phyloP scores from a whole-genome alignment of 2,113 vertebrate genomes.

The Laticauda laticaudata region DNA sequence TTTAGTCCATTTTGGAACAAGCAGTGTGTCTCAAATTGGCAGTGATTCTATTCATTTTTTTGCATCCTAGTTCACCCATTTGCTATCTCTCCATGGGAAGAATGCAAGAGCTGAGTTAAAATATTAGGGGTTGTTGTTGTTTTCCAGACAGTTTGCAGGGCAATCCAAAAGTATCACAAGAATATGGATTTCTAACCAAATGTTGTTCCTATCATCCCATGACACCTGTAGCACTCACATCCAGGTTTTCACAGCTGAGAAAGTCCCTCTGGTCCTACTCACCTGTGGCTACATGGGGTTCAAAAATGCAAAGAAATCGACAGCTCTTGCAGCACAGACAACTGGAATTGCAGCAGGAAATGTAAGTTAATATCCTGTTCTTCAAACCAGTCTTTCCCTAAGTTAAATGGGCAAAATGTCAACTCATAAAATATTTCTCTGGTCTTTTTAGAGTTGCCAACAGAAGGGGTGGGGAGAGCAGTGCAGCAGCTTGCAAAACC shows the following conservation, averaged over 20 bases:
- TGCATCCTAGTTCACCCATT: neutral
- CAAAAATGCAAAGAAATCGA: slow-evolving; percentile 87
- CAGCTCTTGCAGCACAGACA: slow-evolving; percentile 86
- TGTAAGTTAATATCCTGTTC: slow-evolving; percentile 64
- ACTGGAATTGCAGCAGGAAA: slow-evolving; percentile 82
- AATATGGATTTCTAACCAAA: neutral
- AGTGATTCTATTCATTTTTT: neutral
- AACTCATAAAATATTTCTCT: too few species aligned
- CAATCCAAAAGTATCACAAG: neutral
- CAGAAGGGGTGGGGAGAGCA: too few species aligned
- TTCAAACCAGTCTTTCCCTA: accelerated
- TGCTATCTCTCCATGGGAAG: neutral
- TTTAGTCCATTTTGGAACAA: neutral
- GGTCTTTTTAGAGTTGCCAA: too few species aligned
- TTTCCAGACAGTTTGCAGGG: accelerated
- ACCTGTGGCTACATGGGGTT: slow-evolving; percentile 95
- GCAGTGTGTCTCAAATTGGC: neutral
- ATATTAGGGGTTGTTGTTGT: neutral
- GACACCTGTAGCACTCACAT: slow-evolving; percentile 82
- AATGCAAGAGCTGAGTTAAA: neutral
- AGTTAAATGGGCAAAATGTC: too few species aligned
- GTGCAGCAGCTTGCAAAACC: too few species aligned
- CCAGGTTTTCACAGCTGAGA: slow-evolving; percentile 77
- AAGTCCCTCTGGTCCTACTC: slow-evolving; percentile 68
- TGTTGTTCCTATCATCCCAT: neutral